These are phyloP conservation scores for Pomacea maculata DNA, from an alignment of 1,140 invertebrate genomes.

Conservation along the genomic window DNA sequence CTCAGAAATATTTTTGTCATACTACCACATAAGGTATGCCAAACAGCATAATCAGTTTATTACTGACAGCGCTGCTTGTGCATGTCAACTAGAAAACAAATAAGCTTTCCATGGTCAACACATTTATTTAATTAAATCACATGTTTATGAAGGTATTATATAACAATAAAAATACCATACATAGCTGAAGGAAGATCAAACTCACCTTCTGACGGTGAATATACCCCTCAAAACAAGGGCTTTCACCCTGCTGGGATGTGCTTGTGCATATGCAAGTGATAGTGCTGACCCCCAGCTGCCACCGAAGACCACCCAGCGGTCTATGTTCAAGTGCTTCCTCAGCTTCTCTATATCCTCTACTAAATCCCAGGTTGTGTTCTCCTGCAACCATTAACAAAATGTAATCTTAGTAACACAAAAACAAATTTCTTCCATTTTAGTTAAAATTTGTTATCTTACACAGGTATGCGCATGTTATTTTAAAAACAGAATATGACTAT, in stretches of 20 bases:
- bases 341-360: conserved; percentile 64
- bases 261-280: conserved; percentile 59
- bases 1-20: too few relatives aligned
- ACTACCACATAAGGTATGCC: too few relatives aligned
- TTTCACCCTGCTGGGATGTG: conserved; percentile 59
- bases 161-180: too few relatives aligned
- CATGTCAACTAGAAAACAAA: too few relatives aligned
- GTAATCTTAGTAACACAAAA: too few relatives aligned
- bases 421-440: neutral
- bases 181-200: neutral
- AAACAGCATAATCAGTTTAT: too few relatives aligned
- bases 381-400: conserved; percentile 35
- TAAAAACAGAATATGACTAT: too few relatives aligned
- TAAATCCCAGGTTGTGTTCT: conserved; percentile 64
- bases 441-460: neutral
- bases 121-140: too few relatives aligned
- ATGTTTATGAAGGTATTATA: too few relatives aligned
- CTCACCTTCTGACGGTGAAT: conserved; percentile 57
- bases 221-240: conserved; percentile 62
- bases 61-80: too few relatives aligned
- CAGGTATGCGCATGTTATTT: too few relatives aligned
- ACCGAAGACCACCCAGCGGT: conserved; percentile 64
- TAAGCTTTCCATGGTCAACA: too few relatives aligned
- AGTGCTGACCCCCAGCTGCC: conserved; percentile 65
- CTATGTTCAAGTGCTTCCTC: conserved; percentile 55